Base-by-base conservation (phyloP, 2,888 invertebrate species). In the Schizotus pectinicornis region DNA sequence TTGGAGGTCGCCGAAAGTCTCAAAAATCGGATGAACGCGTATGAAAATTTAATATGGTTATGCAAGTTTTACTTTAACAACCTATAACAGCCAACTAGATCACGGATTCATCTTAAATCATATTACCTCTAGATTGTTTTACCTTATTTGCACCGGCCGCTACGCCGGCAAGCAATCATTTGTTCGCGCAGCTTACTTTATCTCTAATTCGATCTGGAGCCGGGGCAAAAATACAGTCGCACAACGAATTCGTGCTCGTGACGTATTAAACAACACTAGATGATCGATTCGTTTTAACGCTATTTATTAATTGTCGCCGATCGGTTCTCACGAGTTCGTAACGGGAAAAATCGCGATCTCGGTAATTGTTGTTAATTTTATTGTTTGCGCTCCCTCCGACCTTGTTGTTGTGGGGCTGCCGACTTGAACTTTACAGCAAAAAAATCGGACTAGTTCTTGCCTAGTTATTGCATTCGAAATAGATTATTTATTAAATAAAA, bases 391-490 rank as follows among this genome's bases (percentile, higher is more conserved):
- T 39, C 30, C 14, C 11, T 31, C 32, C 42, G 42, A 30, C 42
- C 42, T 42, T 42, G 42, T 42, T 30, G 38, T n/a, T 14, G 14
- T 41, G 22, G 22, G 22, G 22, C 22, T 22, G 22, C 5, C 22
- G 22, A 22, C 59, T 65, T 71, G 71, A 71, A 70, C 69, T 71
- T 71, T 71, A 70, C 55, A 60, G 49, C 45, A 61, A 64, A 70
- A 70, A 71, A 68, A 69, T 67, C 45, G 59, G 69, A 68, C 71
- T 67, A 67, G 64, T 67, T 64, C 63, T 61, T 56, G 58, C 56
- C 60, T 63, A 47, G 68, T 64, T 64, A 61, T 65, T 65, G 22
- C 22, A 65, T 64, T 63, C 50, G 43, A 59, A 49, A 38, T 46
- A 53, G 58, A 36, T 57, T 22, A 22, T 22, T 57, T 57, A 52